Conservation (phyloP, 2,888 invertebrate genomes). For the Acleris laterana region DNA sequence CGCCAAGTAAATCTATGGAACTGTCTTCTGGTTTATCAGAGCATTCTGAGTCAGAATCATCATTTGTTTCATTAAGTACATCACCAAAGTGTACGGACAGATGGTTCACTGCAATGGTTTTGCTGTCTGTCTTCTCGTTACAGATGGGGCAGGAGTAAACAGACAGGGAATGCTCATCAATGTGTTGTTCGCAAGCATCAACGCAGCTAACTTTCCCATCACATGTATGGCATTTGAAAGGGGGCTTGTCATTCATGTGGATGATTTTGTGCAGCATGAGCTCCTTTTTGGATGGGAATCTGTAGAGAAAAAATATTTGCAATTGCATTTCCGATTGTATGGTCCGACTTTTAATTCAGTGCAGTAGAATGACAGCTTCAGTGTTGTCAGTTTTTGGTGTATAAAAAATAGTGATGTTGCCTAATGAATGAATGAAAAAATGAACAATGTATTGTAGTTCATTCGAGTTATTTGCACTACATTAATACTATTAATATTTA, state of each 20-base stretch:
- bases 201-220: slow-evolving; percentile 54
- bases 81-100: slow-evolving; percentile 67
- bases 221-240: slow-evolving; percentile 66
- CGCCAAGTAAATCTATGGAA: slow-evolving; percentile 68
- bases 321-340: not conserved
- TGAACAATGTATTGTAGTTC: too few relatives aligned
- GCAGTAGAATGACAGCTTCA: too few relatives aligned
- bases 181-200: slow-evolving; percentile 65
- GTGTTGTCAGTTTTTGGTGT: too few relatives aligned
- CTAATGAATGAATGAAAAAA: too few relatives aligned
- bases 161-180: slow-evolving; percentile 62
- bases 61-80: slow-evolving; percentile 44
- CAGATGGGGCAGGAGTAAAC: slow-evolving; percentile 72
- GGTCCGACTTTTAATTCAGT: too few relatives aligned
- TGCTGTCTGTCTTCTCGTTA: slow-evolving; percentile 54
- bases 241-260: slow-evolving; percentile 63
- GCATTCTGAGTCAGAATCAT: slow-evolving; percentile 50
- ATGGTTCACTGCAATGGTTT: slow-evolving; percentile 58
- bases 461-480: too few relatives aligned
- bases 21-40: slow-evolving; percentile 70
- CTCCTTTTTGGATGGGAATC: slow-evolving; percentile 68
- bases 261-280: slow-evolving; percentile 63
- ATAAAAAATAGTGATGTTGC: too few relatives aligned
- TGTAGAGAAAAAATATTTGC: slow-evolving; percentile 44
- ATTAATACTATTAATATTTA: too few relatives aligned